These are phyloP conservation scores for Pantherophis vulpinus DNA, from an alignment of 2,797 vertebrate genomes.

Conservation along the genomic window DNA sequence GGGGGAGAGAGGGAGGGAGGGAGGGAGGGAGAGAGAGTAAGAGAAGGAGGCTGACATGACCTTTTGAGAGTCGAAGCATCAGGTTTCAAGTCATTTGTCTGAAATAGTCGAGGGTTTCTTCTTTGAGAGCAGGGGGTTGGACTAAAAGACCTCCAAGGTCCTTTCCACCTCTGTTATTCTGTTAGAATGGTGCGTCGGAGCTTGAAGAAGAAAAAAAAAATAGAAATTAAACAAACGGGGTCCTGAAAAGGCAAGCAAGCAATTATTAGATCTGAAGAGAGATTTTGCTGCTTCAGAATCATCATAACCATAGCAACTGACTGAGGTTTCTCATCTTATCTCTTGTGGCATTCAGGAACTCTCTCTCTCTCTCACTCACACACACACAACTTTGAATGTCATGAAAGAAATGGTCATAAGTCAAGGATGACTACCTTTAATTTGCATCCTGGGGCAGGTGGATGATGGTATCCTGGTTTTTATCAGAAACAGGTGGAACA, in stretches of 20 bases:
- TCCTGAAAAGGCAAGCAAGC: not conserved
- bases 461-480: too few species aligned
- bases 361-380: too few species aligned
- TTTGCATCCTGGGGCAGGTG: too few species aligned
- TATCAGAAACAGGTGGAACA: too few species aligned
- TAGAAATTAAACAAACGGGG: not conserved
- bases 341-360: not conserved
- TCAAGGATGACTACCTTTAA: too few species aligned
- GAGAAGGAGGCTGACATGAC: too few species aligned
- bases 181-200: not conserved
- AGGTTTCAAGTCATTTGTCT: not conserved
- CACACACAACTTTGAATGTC: not conserved
- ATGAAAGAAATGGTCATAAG: not conserved
- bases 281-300: not conserved
- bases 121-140: not conserved
- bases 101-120: not conserved
- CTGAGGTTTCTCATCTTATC: not conserved
- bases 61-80: too few species aligned
- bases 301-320: constrained; percentile 30
- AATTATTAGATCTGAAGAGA: not conserved
- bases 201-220: not conserved
- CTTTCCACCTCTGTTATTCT: not conserved
- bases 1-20: too few species aligned
- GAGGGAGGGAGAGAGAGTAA: too few species aligned
- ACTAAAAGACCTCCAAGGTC: not conserved